These are phyloP conservation scores for Charina bottae DNA, from an alignment of 2,113 vertebrate species.

Conservation along the genomic window DNA sequence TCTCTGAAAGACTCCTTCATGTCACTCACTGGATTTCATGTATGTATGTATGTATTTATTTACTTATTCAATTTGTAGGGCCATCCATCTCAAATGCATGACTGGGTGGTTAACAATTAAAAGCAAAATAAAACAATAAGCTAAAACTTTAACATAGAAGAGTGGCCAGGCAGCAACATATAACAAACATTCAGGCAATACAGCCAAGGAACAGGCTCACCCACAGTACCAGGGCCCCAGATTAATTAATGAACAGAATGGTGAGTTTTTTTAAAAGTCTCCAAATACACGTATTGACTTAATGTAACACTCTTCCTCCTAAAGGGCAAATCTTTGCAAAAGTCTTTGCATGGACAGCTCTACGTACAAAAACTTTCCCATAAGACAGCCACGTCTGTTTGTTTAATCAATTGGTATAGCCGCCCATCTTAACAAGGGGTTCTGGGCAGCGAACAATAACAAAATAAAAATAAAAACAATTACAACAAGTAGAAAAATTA, in stretches of 20 bases:
- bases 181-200: background rate
- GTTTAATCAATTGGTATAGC: no score
- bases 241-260: background rate
- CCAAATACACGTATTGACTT: no score
- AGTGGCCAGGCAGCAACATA: background rate
- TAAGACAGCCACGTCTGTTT: no score
- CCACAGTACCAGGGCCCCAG: background rate
- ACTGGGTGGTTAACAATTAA: background rate
- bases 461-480: no score
- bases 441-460: no score
- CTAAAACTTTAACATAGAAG: background rate
- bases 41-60: no score
- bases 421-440: no score
- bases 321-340: no score
- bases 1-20: background rate
- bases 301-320: no score
- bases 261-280: background rate
- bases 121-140: background rate
- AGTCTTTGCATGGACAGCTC: no score
- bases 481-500: no score
- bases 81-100: background rate
- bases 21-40: background rate
- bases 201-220: background rate
- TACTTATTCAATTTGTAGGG: background rate
- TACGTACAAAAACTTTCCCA: no score